Evolutionary conservation across 2,113 vertebrate genomes (phyloP).

Genomic region (Cettia cetti): DNA sequence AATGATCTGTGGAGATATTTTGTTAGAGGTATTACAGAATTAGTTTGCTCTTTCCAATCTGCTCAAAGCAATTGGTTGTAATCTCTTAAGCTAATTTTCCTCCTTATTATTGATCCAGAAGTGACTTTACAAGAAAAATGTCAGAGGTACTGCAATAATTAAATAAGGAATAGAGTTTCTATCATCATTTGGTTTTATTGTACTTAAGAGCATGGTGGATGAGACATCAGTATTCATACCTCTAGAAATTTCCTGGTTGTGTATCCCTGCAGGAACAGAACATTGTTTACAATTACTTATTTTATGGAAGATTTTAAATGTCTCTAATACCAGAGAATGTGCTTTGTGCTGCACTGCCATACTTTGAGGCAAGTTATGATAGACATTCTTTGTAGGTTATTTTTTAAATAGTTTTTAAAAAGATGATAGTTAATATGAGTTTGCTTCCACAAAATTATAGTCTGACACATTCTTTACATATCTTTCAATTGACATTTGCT

Average conservation of each 20-base stretch:
- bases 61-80: background rate
- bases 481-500: background rate
- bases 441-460: background rate
- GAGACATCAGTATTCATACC: background rate
- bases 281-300: too few relatives aligned
- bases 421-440: background rate
- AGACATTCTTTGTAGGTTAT: background rate
- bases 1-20: background rate
- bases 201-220: background rate
- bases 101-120: background rate
- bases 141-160: background rate
- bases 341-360: background rate
- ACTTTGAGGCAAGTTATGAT: background rate
- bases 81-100: background rate
- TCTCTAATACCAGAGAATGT: too few relatives aligned
- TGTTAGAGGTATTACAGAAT: background rate
- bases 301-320: background rate
- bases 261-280: background rate
- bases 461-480: background rate
- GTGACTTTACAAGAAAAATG: background rate
- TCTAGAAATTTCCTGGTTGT: background rate
- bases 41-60: background rate
- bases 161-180: background rate
- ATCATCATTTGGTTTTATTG: background rate
- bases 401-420: background rate